phyloP scores from a whole-genome alignment of 2,888 invertebrate species.

The Eupithecia pulchellata region DNA sequence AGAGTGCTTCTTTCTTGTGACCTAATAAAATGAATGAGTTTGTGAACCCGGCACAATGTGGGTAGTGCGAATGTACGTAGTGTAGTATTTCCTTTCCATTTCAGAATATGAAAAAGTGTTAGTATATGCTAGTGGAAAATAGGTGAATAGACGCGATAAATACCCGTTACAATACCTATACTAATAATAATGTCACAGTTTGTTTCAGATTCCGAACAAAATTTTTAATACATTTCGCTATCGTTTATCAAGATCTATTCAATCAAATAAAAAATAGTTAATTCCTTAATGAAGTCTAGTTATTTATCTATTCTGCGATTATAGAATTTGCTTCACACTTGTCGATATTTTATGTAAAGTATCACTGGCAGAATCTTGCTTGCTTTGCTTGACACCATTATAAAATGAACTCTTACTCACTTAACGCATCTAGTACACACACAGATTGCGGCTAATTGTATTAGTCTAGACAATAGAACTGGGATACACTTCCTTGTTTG shows the following conservation, averaged over 20 bases:
- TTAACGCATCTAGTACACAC: background rate
- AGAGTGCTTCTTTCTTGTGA: conserved; percentile 31
- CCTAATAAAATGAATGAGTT: conserved; percentile 27
- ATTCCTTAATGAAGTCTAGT: background rate
- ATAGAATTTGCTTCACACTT: background rate
- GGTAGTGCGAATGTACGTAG: background rate
- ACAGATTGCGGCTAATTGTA: background rate
- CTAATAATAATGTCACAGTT: too few species aligned
- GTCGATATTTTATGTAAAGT: background rate
- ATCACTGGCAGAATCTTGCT: background rate
- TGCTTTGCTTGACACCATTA: background rate
- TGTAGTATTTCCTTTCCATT: too few species aligned
- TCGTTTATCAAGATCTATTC: background rate
- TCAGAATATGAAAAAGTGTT: too few species aligned
- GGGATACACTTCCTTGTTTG: background rate
- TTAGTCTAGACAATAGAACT: background rate
- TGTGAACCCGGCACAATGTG: background rate
- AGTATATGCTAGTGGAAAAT: too few species aligned
- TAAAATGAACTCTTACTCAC: background rate
- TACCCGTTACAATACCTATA: too few species aligned
- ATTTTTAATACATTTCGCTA: background rate
- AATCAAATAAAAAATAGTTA: background rate
- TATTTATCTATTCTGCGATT: background rate
- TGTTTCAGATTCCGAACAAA: background rate
- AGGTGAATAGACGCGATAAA: too few species aligned